Percentiles rank a stretch among this genome's conserved stretches.
Conservation (phyloP, 2,113 vertebrate species). For the Gnathonemus echidnorhynchus region DNA sequence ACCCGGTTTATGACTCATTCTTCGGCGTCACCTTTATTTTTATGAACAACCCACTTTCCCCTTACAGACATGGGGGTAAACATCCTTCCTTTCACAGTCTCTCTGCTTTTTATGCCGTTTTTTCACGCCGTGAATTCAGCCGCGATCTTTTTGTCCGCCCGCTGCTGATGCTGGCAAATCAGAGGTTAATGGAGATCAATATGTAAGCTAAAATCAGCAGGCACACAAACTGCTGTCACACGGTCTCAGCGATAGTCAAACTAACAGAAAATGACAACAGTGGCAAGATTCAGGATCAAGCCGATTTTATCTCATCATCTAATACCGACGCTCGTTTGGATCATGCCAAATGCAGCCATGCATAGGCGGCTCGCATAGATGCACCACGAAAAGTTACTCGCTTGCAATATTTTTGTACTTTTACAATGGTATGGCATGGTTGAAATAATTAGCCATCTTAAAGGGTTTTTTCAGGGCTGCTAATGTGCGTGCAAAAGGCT, state of each 20-base stretch:
- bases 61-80: not conserved
- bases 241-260: not conserved
- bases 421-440: not conserved
- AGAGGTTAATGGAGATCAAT: not conserved
- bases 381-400: not conserved
- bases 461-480: not conserved
- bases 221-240: constrained; percentile 11
- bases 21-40: constrained; percentile 27
- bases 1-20: not conserved
- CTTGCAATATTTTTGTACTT: not conserved
- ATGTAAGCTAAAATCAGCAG: constrained; percentile 17
- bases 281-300: not conserved
- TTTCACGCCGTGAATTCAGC: not conserved
- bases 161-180: not conserved
- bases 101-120: not conserved
- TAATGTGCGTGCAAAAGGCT: not conserved
- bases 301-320: not conserved
- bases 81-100: not conserved
- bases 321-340: not conserved
- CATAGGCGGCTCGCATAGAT: not conserved
- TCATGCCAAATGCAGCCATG: not conserved
- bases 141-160: not conserved
- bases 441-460: not conserved
- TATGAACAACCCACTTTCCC: not conserved
- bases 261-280: not conserved